phyloP scores from a whole-genome alignment of 2,113 vertebrate species.

The Hippoglossus stenolepis region DNA sequence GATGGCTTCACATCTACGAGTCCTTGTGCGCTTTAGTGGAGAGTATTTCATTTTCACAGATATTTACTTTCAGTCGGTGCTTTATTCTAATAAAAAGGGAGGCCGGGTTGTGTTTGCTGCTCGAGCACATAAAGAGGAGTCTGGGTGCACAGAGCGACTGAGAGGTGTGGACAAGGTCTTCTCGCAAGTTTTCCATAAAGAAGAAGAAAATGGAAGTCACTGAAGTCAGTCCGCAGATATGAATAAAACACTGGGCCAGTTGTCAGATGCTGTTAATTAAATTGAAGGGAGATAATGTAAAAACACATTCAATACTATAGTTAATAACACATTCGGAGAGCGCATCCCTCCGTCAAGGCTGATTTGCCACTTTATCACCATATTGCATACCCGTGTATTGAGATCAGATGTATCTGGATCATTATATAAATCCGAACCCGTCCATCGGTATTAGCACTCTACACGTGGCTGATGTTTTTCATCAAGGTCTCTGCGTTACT shows the following conservation, averaged over 20 bases:
- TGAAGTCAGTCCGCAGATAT: conserved; percentile 5
- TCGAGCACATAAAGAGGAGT: conserved; percentile 42
- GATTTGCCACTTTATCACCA: too few relatives aligned
- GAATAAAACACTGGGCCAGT: not conserved
- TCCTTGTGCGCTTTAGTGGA: conserved; percentile 26
- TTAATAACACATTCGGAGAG: too few relatives aligned
- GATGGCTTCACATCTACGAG: conserved; percentile 64
- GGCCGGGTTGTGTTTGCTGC: conserved; percentile 33
- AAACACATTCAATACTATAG: not conserved
- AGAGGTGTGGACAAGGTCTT: conserved; percentile 13
- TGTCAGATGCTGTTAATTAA: not conserved
- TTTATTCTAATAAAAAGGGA: conserved; percentile 53
- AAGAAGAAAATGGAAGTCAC: not conserved
- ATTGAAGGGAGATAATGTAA: not conserved
- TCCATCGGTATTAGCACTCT: too few relatives aligned
- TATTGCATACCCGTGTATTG: too few relatives aligned
- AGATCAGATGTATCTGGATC: too few relatives aligned
- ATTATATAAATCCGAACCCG: too few relatives aligned
- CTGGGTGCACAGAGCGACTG: not conserved
- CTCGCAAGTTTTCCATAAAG: conserved; percentile 13
- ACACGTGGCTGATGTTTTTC: too few relatives aligned
- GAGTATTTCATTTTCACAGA: conserved; percentile 61
- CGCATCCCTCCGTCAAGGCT: too few relatives aligned
- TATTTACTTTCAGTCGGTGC: conserved; percentile 52
- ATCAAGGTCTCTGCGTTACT: too few relatives aligned